These are phyloP conservation scores for Polymixis lichenea DNA, from an alignment of 2,888 invertebrate species.

Conservation along the genomic window DNA sequence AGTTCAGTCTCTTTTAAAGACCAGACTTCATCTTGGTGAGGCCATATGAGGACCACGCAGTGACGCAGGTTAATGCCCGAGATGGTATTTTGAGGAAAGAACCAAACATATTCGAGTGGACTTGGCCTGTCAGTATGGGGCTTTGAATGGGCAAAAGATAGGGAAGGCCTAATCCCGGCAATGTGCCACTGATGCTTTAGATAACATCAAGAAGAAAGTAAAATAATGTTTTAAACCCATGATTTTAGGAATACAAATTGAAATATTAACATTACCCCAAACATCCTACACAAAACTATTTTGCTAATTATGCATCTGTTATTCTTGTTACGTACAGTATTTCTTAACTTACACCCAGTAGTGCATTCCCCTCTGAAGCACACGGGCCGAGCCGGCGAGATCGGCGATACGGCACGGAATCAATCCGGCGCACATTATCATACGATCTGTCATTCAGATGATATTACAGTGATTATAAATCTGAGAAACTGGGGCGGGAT, in stretches of 20 bases:
- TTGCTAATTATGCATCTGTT: not conserved
- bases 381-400: conserved; percentile 23
- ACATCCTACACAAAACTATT: not conserved
- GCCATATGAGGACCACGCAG: no score
- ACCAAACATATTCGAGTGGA: no score
- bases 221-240: not conserved
- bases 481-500: conserved; percentile 29
- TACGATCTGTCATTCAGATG: conserved; percentile 41
- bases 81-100: no score
- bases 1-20: no score
- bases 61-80: no score
- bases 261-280: not conserved
- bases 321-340: not conserved
- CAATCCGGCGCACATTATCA: conserved; percentile 44
- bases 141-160: no score
- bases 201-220: not conserved
- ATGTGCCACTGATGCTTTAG: not conserved
- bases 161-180: not conserved
- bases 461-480: conserved; percentile 52
- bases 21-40: no score
- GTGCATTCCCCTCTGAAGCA: not conserved
- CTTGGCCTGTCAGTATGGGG: no score
- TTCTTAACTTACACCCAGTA: not conserved
- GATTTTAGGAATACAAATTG: not conserved
- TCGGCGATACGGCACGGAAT: conserved; percentile 58